Evolutionary conservation across 2,113 vertebrate species (phyloP).

Genomic region (Urocitellus parryii): DNA sequence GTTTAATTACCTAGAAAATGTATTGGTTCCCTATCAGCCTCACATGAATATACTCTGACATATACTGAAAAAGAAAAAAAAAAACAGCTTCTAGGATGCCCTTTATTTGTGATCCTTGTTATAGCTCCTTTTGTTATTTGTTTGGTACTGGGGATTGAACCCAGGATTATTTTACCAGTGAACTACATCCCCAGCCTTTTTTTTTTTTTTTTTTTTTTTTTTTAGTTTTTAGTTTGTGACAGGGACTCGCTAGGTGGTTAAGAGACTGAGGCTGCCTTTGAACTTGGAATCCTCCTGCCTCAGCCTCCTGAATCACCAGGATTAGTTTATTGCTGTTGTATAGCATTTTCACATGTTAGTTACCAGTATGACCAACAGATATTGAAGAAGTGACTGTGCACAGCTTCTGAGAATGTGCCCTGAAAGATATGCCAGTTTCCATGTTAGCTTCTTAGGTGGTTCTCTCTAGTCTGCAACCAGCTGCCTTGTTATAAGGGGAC

Average conservation of each 20-base stretch:
- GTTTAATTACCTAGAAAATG: background rate
- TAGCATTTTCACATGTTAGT: background rate
- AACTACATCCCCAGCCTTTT: no score
- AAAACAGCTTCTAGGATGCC: background rate
- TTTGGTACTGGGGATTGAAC: no score
- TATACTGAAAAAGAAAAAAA: background rate
- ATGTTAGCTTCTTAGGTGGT: background rate
- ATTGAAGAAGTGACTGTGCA: background rate
- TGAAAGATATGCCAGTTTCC: background rate
- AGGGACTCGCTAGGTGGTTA: no score
- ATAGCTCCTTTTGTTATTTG: no score
- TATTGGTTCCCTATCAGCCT: background rate
- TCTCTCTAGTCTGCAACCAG: background rate
- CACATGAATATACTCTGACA: background rate
- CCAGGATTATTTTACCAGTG: no score
- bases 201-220: no score
- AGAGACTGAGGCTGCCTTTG: background rate
- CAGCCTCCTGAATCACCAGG: no score
- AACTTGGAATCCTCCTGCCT: background rate
- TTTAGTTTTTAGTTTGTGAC: no score
- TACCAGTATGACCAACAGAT: background rate
- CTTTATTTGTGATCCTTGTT: background rate
- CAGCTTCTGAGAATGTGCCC: background rate
- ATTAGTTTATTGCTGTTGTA: background rate
- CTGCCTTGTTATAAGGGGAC: no score